Evolutionary conservation across 2,797 vertebrate genomes (phyloP).

Genomic region (Tympanoctomys barrerae): DNA sequence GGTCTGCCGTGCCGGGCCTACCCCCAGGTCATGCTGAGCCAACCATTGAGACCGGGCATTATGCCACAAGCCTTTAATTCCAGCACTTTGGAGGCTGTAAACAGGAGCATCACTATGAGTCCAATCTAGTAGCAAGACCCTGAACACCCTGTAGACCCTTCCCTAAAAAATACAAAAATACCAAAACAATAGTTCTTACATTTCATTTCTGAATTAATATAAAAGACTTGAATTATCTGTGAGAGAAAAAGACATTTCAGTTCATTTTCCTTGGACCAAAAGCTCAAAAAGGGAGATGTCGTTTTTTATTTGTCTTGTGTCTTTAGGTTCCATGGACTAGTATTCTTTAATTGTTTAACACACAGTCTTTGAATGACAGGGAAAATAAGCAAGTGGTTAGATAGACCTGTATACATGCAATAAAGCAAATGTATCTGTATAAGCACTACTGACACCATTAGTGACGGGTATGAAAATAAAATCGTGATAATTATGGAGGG

Average conservation of each 20-base stretch:
- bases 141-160: too few species aligned
- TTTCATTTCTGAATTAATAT: conserved; percentile 5
- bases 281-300: not conserved
- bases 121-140: too few species aligned
- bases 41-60: too few species aligned
- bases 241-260: not conserved
- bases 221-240: not conserved
- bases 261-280: conserved; percentile 6
- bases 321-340: not conserved
- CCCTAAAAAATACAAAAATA: too few species aligned
- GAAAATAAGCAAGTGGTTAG: not conserved
- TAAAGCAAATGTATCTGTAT: not conserved
- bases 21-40: too few species aligned
- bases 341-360: not conserved
- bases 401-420: not conserved
- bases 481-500: not conserved
- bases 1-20: too few species aligned
- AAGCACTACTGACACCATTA: not conserved
- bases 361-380: not conserved
- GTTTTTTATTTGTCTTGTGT: conserved; percentile 36
- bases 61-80: too few species aligned
- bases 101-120: too few species aligned
- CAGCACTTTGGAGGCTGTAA: too few species aligned
- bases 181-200: too few species aligned
- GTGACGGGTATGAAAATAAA: not conserved